Evolutionary conservation across 2,888 invertebrate species (phyloP), one percentile per base, ranked within the genome.

Genomic region (Epinotia ramella): DNA sequence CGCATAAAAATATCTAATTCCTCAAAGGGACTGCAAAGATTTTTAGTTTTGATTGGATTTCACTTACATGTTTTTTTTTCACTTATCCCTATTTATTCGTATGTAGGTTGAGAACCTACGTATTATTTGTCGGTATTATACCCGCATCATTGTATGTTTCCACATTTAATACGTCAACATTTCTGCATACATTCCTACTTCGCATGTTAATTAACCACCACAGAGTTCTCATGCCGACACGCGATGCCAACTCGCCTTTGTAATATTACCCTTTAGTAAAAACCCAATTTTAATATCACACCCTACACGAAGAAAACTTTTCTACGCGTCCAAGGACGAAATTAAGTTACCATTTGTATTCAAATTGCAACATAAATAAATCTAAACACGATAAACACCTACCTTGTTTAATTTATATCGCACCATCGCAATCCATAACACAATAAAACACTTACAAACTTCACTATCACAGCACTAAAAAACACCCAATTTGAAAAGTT

Each of bases 151-250:
- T 46, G 40, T 24, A 46, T 28, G 28, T n/a, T 40, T 65, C 20
- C 49, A 53, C 59, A 33, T 65, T 70, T 65, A 64, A 24, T 49
- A 65, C 20, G 63, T 69, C 33, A 40, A 18, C 69, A 69, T 24
- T 65, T 57, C 57, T 65, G 65, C 70, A 75, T 65, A 73, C 56
- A 67, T 12, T 64, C 56, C 44, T 59, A 33, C 60, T n/a, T 75
- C 65, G 75, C 75, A 75, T 75, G 70, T 75, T 75, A 65, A 75
- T 75, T 71, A 70, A 40, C 53, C 70, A 63, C 73, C 73, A 53
- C 53, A 65, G 59, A 66, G 57, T 70, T 75, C 73, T 60, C 75
- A 66, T 75, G 75, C 62, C 59, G 60, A 16, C 75, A 75, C 75
- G 75, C 75, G 28, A 75, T 24, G 49, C 49, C 57, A 49, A 28